Evolutionary conservation across 2,888 invertebrate genomes (phyloP), one percentile per base, ranked within the genome.

Genomic region (Nomada lathburiana): DNA sequence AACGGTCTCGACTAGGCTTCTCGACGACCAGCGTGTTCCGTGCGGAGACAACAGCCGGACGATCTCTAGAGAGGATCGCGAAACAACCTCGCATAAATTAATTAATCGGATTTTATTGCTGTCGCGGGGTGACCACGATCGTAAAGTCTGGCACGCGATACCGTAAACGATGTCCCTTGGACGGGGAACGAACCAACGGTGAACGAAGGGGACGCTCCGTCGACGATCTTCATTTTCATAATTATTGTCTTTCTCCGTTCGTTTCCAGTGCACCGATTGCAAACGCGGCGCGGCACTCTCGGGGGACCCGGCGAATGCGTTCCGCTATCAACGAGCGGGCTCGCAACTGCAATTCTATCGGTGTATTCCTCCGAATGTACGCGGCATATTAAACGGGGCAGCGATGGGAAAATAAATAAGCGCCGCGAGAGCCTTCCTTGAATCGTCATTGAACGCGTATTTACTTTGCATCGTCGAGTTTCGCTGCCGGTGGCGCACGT

Each of bases 341-440:
- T n/a, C 5, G 57, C 64, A 71, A 69, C 26, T 52, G 64, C 60
- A 65, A 62, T 69, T 67, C 60, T 44, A 63, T 76, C 53, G 63
- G 26, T 2, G 29, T 64, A 60, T 42, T 70, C 52, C 67, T 70
- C 52, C 67, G 62, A 73, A 29, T 36, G 16, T 42, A 13, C 53
- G 4, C 36, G 53, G 62, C 18, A 23, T 62, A 71, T 71, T 53
- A 72, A 73, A 63, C 36, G 52, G 50, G 16, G 16, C 26, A 16
- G 42, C 53, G 76, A 75, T 65, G 71, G 47, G 50, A 86, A 82
- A 84, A 84, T 82, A 84, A 84, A 84, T 76, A 82, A 79, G 42
- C 77, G 68, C 50, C n/a, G 36, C 59, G 26, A 65, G 77, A 71
- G 76, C 63, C 72, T 76, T 84, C 71, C 82, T 74, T 70, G 80